Percentiles rank a stretch among this genome's conserved stretches.
Conservation (phyloP, 2,888 invertebrate species). For the Meloe dianella region DNA sequence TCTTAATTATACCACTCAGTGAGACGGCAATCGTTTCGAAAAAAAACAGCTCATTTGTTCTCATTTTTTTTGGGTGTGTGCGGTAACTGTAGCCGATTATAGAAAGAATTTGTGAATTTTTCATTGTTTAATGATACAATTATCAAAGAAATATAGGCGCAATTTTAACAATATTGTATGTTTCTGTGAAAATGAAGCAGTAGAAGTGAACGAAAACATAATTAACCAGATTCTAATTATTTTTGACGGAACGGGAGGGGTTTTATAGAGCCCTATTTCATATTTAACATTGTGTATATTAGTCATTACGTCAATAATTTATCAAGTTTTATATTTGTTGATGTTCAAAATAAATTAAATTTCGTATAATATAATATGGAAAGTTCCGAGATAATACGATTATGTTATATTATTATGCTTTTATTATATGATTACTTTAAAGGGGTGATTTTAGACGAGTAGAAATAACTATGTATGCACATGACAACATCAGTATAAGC, state of each 20-base stretch:
- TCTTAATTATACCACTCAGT: too few relatives aligned
- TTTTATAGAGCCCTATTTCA: background rate
- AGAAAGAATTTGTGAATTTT: background rate
- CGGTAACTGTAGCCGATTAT: background rate
- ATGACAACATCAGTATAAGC: conserved; percentile 31
- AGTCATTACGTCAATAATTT: background rate
- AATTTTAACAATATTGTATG: background rate
- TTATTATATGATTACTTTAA: background rate
- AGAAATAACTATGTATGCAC: conserved; percentile 18
- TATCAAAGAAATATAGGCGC: background rate
- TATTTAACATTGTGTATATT: background rate
- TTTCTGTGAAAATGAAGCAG: background rate
- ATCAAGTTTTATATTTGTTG: background rate
- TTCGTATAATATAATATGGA: background rate
- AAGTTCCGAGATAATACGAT: background rate
- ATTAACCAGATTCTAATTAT: background rate
- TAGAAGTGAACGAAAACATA: background rate
- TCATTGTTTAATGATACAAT: background rate
- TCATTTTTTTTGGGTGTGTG: too few relatives aligned
- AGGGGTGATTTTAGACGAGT: background rate
- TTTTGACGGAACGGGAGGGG: background rate
- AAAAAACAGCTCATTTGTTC: too few relatives aligned
- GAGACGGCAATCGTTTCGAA: too few relatives aligned
- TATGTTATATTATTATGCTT: background rate
- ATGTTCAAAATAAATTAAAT: background rate